Evolutionary conservation across 2,797 vertebrate species (phyloP).

Genomic region (Platalea minor): DNA sequence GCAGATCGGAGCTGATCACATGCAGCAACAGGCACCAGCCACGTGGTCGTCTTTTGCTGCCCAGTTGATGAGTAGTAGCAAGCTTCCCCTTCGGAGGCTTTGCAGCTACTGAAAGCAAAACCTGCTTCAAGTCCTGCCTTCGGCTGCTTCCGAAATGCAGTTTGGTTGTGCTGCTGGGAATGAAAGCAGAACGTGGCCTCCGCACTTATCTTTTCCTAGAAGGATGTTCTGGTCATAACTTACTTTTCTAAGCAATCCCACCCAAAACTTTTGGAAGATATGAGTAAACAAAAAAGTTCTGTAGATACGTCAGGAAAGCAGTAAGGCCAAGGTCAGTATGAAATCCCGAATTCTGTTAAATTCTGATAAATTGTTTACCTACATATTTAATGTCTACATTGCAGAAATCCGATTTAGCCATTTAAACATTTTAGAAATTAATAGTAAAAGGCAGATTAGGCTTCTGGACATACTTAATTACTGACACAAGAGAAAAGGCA

Average conservation of each 20-base stretch:
- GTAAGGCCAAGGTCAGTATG: background rate
- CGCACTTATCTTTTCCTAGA: background rate
- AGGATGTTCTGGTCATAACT: background rate
- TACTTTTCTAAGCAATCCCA: background rate
- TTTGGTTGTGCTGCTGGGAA: background rate
- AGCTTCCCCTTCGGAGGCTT: background rate
- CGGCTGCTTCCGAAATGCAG: background rate
- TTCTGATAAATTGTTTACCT: background rate
- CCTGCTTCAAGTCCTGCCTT: background rate
- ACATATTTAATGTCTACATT: background rate
- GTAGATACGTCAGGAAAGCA: background rate
- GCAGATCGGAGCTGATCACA: rapidly evolving
- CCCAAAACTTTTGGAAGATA: background rate
- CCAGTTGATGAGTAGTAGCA: background rate
- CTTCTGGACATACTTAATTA: background rate
- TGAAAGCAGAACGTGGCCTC: background rate
- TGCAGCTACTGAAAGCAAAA: constrained; percentile 1
- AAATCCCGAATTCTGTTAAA: background rate
- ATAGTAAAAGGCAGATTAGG: background rate
- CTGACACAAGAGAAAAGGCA: background rate
- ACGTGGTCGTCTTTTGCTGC: background rate
- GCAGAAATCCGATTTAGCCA: background rate
- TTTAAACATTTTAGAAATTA: background rate
- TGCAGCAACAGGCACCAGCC: background rate
- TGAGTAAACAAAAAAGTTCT: background rate